These are phyloP conservation scores for Lymantria monacha DNA, from an alignment of 2,888 invertebrate species.

Conservation along the genomic window DNA sequence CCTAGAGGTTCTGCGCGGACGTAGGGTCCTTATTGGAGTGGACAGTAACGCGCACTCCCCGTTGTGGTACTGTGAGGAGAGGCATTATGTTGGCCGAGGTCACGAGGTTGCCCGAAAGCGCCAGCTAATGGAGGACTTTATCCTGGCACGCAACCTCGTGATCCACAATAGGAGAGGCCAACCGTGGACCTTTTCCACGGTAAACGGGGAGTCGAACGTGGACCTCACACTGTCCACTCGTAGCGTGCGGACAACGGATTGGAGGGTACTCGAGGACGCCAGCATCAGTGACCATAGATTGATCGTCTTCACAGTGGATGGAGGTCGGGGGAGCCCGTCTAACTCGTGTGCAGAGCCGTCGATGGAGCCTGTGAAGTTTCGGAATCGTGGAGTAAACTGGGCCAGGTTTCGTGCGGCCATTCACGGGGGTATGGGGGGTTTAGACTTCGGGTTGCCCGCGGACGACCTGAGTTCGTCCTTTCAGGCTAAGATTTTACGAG, in stretches of 20 bases:
- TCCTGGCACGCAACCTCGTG: not conserved
- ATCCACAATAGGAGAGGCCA: not conserved
- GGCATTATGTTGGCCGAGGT: not conserved
- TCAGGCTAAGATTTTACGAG: no score
- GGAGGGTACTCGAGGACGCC: slow-evolving; percentile 19
- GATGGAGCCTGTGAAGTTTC: no score
- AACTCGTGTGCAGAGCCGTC: no score
- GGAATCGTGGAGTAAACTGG: no score
- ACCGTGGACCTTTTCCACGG: slow-evolving; percentile 12
- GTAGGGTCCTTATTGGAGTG: not conserved
- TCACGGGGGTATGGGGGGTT: no score
- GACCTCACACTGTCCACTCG: slow-evolving; percentile 25
- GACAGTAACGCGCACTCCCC: not conserved
- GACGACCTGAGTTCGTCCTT: no score
- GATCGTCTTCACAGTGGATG: slow-evolving; percentile 6
- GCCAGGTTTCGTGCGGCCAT: no score
- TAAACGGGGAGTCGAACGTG: slow-evolving; percentile 25
- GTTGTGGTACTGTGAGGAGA: not conserved
- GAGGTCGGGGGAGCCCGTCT: no score
- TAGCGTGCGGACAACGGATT: slow-evolving; percentile 8
- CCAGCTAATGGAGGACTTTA: not conserved
- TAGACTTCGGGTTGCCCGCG: no score
- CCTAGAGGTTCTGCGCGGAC: not conserved
- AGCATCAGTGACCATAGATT: slow-evolving; percentile 28
- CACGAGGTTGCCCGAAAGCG: not conserved